phyloP scores from a whole-genome alignment of 2,797 vertebrate genomes.

The Phataginus tetradactyla region DNA sequence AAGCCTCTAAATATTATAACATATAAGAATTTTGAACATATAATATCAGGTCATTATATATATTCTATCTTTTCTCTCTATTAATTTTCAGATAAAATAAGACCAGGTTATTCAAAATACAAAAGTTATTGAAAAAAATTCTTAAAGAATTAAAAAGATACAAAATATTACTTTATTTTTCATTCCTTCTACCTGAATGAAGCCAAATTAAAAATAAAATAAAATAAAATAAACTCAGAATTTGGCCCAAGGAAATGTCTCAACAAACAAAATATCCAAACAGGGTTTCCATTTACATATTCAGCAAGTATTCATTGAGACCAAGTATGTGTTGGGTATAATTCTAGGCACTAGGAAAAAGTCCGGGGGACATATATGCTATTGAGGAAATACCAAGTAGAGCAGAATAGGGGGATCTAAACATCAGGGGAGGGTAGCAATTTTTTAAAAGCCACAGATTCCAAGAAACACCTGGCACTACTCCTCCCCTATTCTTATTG shows the following conservation, averaged over 20 bases:
- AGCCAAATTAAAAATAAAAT: background rate
- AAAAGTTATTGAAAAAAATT: background rate
- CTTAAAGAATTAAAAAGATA: conserved; percentile 26
- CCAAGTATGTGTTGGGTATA: background rate
- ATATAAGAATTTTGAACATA: conserved; percentile 27
- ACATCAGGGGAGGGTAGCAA: background rate
- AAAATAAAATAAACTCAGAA: background rate
- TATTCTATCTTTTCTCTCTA: background rate
- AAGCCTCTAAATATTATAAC: background rate
- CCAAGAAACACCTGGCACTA: background rate
- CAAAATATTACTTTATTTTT: background rate
- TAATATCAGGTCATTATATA: conserved; percentile 9
- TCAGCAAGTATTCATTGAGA: background rate
- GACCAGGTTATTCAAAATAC: background rate
- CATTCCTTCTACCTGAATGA: background rate
- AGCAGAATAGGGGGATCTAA: background rate
- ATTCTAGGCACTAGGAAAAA: background rate
- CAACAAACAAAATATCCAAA: background rate
- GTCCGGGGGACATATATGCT: background rate
- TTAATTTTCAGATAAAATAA: conserved; percentile 56
- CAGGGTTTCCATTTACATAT: background rate
- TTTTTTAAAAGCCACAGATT: background rate
- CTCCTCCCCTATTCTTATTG: background rate
- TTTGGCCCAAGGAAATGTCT: background rate
- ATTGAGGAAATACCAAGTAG: background rate